Evolutionary conservation across 2,888 invertebrate species (phyloP), one percentile per base, ranked within the genome.

Genomic region (Drosophila lacicola): DNA sequence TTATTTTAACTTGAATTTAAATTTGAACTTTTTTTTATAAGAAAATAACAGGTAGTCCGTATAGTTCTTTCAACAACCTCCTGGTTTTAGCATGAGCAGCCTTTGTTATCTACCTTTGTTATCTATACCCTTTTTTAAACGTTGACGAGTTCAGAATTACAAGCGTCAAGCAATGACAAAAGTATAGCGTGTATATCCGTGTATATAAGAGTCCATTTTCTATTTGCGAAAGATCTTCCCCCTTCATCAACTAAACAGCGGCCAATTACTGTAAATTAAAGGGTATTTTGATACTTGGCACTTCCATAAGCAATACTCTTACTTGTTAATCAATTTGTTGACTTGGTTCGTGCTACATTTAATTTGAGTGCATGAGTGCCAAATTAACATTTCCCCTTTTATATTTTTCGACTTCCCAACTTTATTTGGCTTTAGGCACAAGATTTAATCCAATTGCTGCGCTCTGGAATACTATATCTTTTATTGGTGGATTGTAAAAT

Each of bases 271-370:
- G 13, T 13, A 36, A 3, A 13, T 17, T 33, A 11, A 5, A 55
- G 44, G 29, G 55, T 64, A 70, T 60, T 4, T 1, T 1, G 5
- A 4, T 42, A 45, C 19, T 9, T 3, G 3, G 2, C 36, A n/a
- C 3, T 14, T 0, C 19, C 1, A 2, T 4, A 4, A 2, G 11
- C 2, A 19, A 3, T 0, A 0, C 8, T 4, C 6, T 4, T 1
- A 45, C 17, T 41, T 39, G 44, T 29, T 57, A 64, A 14, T 44
- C 58, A 62, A 49, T 56, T 70, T 61, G 46, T 46, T 62, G 47
- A 39, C 45, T 44, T 36, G 46, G 55, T 60, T 78, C 66, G 68
- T 49, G 74, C 41, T 46, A 60, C 65, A 72, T 74, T 80, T 70
- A 77, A 67, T 63, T 62, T 45, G 49, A 44, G 44, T 57, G 61